Conservation (phyloP, 2,113 vertebrate genomes). For the Nesogale talazaci region DNA sequence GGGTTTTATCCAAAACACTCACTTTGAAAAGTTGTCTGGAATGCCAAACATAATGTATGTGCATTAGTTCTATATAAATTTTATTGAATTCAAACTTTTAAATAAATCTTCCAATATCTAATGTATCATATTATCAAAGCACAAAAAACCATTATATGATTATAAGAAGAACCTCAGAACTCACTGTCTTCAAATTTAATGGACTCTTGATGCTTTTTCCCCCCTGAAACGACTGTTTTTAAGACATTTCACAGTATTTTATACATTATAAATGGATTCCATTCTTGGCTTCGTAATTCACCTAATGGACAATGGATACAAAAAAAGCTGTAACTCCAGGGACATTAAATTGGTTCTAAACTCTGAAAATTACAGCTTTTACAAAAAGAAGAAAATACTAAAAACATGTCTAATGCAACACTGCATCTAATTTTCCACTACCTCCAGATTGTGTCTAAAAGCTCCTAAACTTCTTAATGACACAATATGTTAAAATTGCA, state of each 20-base stretch:
- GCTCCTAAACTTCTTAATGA: constrained; percentile 89
- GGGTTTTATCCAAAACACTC: constrained; percentile 64
- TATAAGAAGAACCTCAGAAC: constrained; percentile 86
- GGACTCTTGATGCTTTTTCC: constrained; percentile 85
- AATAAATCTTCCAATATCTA: constrained; percentile 86
- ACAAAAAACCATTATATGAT: constrained; percentile 85
- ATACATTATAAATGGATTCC: constrained; percentile 90
- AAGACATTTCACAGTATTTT: constrained; percentile 89
- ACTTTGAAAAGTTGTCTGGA: constrained; percentile 82
- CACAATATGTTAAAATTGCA: constrained; percentile 88
- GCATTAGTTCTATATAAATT: constrained; percentile 82
- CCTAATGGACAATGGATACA: constrained; percentile 90
- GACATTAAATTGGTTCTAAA: constrained; percentile 92
- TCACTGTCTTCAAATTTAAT: constrained; percentile 87
- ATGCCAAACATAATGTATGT: constrained; percentile 84
- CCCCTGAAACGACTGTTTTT: constrained; percentile 84
- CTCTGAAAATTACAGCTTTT: constrained; percentile 91
- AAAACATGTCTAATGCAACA: constrained; percentile 90
- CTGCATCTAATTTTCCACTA: constrained; percentile 89
- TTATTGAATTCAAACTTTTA: constrained; percentile 87
- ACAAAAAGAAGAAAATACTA: constrained; percentile 91
- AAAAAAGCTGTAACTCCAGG: constrained; percentile 88
- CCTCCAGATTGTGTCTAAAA: constrained; percentile 88
- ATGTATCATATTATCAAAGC: constrained; percentile 86
- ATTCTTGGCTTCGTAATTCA: constrained; percentile 90